Evolutionary conservation across 1,140 invertebrate species (phyloP), one percentile per base, ranked within the genome.

Genomic region (Linepithema humile): DNA sequence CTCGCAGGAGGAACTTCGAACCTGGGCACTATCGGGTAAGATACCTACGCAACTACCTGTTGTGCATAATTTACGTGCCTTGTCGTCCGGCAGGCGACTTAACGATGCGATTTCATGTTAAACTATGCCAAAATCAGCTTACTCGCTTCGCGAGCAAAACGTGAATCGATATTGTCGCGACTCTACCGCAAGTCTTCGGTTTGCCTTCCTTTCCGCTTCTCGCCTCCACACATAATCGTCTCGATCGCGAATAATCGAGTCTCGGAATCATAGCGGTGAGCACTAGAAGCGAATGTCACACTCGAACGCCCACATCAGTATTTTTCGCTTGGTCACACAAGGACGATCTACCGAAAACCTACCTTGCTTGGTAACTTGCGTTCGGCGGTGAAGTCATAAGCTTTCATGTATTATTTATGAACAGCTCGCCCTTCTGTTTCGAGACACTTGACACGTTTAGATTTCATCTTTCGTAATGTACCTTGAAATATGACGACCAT

Each of bases 21-120:
- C 59, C 48, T 26, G 35, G 43, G 9, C 72, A 59, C 55, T 80
- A 64, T 40, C 82, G 62, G 53, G 20, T 40, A 38, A 77, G 48
- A 69, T 64, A 48, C 53, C 78, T 82, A 82, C 78, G 78, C 78
- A 62, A 72, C 65, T 82, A 82, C 78, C 75, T 72, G 78, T 82
- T 74, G 32, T 69, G 29, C 55, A 57, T 72, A 53, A 50, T 57
- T 45, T 78, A 84, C 45, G 38, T 35, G 59, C 32, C 65, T 40
- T 32, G 55, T 64, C 74, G 72, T 55, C 74, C 40, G 73, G 29
- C 17, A 64, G 9, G 29, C 26, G 48, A 57, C 60, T 73, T 75
- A 48, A 70, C 23, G 38, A 45, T 60, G 29, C 64, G 45, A 40
- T 57, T 75, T 48, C 77, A 57, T 38, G 84, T 86, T 87, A 70